phyloP scores from a whole-genome alignment of 2,113 vertebrate species.

The Sinosuthora webbiana region DNA sequence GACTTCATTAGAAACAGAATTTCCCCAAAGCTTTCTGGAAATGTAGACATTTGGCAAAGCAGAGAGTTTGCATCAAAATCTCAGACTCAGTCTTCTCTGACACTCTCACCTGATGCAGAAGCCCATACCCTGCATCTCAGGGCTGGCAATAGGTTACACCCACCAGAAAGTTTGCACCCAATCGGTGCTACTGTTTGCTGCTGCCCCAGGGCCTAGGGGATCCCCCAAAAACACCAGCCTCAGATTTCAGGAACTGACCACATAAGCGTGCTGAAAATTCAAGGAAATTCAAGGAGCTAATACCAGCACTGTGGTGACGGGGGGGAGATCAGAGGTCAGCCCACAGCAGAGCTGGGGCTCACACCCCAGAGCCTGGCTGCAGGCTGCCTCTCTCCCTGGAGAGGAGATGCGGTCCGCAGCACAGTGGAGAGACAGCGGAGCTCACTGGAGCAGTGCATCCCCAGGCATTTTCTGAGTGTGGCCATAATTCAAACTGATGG shows the following conservation, averaged over 20 bases:
- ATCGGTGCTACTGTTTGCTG: background rate
- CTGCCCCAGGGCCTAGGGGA: background rate
- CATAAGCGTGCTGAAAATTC: background rate
- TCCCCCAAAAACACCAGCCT: background rate
- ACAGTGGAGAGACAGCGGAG: background rate
- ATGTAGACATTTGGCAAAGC: background rate
- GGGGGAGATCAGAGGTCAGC: background rate
- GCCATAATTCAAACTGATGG: slow-evolving; percentile 8
- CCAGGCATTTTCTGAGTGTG: background rate
- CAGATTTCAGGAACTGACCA: background rate
- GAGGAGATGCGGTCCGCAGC: background rate
- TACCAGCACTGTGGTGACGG: background rate
- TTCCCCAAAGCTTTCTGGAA: background rate
- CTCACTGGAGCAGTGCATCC: background rate
- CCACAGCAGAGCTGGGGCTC: background rate
- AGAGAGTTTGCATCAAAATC: background rate
- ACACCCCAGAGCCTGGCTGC: fast-evolving
- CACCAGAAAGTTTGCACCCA: background rate
- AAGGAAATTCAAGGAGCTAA: background rate
- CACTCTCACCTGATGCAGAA: fast-evolving
- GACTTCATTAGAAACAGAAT: background rate
- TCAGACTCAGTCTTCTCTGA: background rate
- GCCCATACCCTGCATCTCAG: background rate
- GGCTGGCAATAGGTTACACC: fast-evolving
- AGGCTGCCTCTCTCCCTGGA: background rate